These are phyloP conservation scores for Nothoprocta perdicaria DNA, from an alignment of 2,113 vertebrate genomes.

Conservation along the genomic window DNA sequence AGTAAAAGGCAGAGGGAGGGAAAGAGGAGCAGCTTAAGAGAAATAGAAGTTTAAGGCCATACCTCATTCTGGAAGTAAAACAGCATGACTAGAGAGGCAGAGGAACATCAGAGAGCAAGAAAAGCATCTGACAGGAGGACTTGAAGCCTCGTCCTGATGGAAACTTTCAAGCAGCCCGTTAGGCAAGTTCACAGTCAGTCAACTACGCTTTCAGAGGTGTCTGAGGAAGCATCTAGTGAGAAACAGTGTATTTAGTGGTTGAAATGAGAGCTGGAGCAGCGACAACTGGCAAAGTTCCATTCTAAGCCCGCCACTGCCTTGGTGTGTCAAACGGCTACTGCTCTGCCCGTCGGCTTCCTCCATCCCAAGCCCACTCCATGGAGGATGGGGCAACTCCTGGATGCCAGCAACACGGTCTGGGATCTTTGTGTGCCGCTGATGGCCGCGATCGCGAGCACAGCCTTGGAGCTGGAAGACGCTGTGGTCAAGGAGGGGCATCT, in stretches of 20 bases:
- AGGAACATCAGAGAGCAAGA: neutral
- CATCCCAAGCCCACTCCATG: fast-evolving
- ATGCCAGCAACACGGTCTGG: neutral
- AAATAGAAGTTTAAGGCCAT: neutral
- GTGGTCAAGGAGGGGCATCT: neutral
- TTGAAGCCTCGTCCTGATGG: neutral
- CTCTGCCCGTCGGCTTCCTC: neutral
- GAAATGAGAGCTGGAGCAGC: neutral
- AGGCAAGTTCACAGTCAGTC: neutral
- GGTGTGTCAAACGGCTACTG: neutral
- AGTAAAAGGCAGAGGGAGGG: neutral
- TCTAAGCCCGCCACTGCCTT: neutral
- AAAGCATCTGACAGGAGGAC: neutral
- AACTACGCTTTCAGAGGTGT: neutral
- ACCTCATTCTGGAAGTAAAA: neutral
- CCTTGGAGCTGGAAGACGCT: neutral
- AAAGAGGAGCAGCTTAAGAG: neutral
- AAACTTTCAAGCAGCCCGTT: neutral
- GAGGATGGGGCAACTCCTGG: neutral
- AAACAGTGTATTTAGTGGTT: neutral
- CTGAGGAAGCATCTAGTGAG: neutral
- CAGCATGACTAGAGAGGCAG: neutral
- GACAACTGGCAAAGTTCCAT: neutral
- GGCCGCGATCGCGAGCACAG: neutral
- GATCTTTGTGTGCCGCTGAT: neutral